Conservation (phyloP, 2,797 vertebrate genomes). For the Heliangelus exortis region DNA sequence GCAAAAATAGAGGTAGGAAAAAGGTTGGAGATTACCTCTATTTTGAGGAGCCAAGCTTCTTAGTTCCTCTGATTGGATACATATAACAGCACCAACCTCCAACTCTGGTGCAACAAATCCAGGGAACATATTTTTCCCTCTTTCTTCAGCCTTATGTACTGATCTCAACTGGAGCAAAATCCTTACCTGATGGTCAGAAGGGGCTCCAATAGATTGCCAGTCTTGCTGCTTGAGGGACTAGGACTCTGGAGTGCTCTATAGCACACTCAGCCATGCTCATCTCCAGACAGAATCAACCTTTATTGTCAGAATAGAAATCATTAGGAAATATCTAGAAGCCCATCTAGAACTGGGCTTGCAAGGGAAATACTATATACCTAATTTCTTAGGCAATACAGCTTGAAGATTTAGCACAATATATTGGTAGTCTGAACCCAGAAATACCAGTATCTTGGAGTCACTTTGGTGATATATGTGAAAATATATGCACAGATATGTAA, state of each 20-base stretch:
- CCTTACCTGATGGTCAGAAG: background rate
- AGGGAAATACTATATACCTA: background rate
- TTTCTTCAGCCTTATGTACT: background rate
- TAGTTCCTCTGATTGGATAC: background rate
- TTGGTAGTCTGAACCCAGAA: background rate
- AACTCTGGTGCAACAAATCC: background rate
- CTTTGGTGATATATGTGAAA: background rate
- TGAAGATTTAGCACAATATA: background rate
- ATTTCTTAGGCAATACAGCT: background rate
- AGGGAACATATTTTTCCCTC: fast-evolving
- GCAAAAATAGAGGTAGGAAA: background rate
- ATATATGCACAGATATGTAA: background rate
- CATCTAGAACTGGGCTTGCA: background rate
- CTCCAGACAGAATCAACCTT: too few relatives aligned
- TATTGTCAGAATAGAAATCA: background rate
- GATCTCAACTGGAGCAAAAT: background rate
- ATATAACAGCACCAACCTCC: fast-evolving
- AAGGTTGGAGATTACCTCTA: background rate
- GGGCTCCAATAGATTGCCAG: background rate
- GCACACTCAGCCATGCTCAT: background rate
- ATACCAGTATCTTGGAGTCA: background rate
- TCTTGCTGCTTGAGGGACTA: background rate
- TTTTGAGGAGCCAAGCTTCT: background rate
- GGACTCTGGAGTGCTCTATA: background rate
- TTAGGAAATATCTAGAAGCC: background rate